Evolutionary conservation across 2,113 vertebrate genomes (phyloP).

Genomic region (Murina feae): DNA sequence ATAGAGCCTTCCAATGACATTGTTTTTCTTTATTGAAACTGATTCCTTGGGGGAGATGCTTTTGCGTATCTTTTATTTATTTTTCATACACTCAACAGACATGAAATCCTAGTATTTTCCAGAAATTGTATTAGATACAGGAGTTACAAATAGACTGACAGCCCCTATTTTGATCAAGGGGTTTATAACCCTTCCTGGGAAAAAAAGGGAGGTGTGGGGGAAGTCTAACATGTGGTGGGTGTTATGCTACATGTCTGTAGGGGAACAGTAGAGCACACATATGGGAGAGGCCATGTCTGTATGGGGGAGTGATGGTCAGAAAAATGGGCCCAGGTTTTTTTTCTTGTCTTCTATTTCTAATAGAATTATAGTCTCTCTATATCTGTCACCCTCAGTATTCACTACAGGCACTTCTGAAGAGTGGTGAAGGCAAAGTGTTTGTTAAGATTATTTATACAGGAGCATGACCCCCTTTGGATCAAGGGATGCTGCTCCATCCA

Average conservation of each 20-base stretch:
- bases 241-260: not conserved
- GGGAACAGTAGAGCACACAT: not conserved
- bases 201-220: not conserved
- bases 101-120: not conserved
- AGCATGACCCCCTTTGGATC: not conserved
- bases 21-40: conserved; percentile 47
- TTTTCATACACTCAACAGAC: not conserved
- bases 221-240: not conserved
- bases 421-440: not conserved
- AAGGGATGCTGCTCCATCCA: not conserved
- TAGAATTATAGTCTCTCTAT: not conserved
- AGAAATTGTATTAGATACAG: not conserved
- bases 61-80: conserved; percentile 12
- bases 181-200: not conserved
- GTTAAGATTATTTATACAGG: not conserved
- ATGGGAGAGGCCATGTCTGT: not conserved
- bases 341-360: not conserved
- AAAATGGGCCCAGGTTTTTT: not conserved
- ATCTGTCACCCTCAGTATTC: not conserved
- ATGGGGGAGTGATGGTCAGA: not conserved
- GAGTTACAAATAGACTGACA: not conserved
- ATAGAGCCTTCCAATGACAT: not conserved
- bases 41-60: not conserved
- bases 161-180: not conserved
- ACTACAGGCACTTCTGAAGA: not conserved